Base-by-base conservation (phyloP, 2,797 vertebrate genomes). In the Salarias fasciatus region DNA sequence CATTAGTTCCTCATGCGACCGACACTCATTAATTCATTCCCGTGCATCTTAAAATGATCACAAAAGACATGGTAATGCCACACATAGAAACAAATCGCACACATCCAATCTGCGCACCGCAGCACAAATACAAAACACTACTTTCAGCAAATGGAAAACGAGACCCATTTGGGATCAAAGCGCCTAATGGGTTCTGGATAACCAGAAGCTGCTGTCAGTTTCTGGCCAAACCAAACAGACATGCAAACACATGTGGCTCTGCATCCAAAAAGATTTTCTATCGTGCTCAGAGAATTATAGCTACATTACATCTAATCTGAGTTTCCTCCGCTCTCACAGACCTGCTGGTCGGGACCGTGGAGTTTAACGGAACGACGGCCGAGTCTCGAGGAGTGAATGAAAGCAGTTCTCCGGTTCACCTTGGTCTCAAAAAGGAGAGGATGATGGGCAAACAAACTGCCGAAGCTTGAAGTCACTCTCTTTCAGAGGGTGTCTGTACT, bases 201-300 rank as follows among this genome's bases (percentile, higher is more conserved):
- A 94, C 90, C 89, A 93, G 93, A 93, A 94, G 93, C 93, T 92
- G 86, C 91, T 93, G 92, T 92, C 89, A 88, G 83, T 84, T 85
- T 83, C 79, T 87, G 92, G 92, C 94, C 94, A 95, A 95, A 93
- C 89, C 90, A 94, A 95, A 95, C 91, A 93, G 92, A 93, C 93
- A 94, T 92, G 92, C 93, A 95, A 93, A 94, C 87, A 93, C 90
- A 93, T 88, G 89, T 89, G 89, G 77, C 12, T 87, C 80, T 77
- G 83, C 69, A 80, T 88, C 89, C 90, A 89, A 81, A 90, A 87
- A 9, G 84, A 88, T 85, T 90, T 92, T 83, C 86, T 89, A 85
- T 88, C 78, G 73, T 70, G 74, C 62, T 74, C 68, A 43, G 58
- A 84, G 63, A 86, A 86, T 82, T 85, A 79, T 54, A 37, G 74